These are phyloP conservation scores for Desmophyllum pertusum DNA, from an alignment of 92 coral and sea anemone genomes.

Conservation along the genomic window DNA sequence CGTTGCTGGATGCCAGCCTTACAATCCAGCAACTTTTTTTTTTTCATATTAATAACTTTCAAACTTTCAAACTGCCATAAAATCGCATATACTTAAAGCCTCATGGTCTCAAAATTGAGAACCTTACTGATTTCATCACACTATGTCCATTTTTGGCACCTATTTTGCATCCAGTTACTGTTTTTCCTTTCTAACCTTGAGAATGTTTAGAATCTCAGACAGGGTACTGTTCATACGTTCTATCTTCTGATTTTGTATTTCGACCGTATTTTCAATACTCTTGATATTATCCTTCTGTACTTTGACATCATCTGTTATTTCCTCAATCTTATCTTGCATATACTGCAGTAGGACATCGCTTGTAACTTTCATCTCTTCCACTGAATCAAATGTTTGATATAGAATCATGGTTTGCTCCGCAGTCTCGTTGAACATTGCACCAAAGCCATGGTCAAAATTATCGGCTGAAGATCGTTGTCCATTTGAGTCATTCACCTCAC, in stretches of 20 bases:
- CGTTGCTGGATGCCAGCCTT: too few relatives aligned
- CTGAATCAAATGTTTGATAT: conserved; percentile 28
- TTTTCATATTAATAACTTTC: too few relatives aligned
- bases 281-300: conserved; percentile 11
- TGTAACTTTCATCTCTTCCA: conserved; percentile 25
- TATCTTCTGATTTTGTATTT: conserved; percentile 28
- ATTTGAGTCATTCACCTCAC: conserved; percentile 1
- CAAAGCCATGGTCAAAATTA: neutral
- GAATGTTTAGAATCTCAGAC: conserved; percentile 20
- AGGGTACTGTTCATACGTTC: conserved; percentile 8
- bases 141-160: too few relatives aligned
- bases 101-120: too few relatives aligned
- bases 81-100: too few relatives aligned
- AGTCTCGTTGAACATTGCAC: conserved; percentile 19
- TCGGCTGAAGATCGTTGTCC: neutral
- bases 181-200: neutral
- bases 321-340: conserved; percentile 7
- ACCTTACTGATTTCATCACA: too few relatives aligned
- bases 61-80: too few relatives aligned
- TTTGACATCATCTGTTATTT: conserved; percentile 4
- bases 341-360: neutral
- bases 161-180: neutral
- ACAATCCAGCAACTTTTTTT: too few relatives aligned
- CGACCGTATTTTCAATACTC: conserved; percentile 10
- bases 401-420: conserved; percentile 15